Evolutionary conservation across 2,888 invertebrate genomes (phyloP).

Genomic region (Parnassius glacialis): DNA sequence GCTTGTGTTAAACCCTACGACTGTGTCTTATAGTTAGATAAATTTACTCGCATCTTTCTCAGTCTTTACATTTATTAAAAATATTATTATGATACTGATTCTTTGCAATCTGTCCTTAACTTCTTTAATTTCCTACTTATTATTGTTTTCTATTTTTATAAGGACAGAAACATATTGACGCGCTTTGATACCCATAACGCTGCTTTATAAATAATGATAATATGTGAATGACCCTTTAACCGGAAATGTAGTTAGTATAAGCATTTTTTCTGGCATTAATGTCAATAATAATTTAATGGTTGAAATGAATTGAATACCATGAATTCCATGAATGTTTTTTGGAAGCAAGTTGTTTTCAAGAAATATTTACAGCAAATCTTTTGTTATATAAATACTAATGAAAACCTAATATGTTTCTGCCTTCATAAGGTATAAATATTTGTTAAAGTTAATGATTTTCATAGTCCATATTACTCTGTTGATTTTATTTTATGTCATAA

Average conservation of each 20-base stretch:
- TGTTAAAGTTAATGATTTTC: constrained; percentile 21
- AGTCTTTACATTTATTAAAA: constrained; percentile 27
- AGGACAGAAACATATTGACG: constrained; percentile 10
- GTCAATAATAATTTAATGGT: no score
- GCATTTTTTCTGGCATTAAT: no score
- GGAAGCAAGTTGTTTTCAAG: no score
- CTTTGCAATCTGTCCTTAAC: constrained; percentile 6
- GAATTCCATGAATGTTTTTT: no score
- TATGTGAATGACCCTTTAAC: no score
- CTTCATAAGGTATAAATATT: constrained; percentile 21
- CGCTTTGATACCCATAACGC: no score
- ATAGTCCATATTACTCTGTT: background rate
- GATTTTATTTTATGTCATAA: no score
- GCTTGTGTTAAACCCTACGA: constrained; percentile 28
- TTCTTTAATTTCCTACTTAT: constrained; percentile 16
- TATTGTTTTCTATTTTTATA: constrained; percentile 3
- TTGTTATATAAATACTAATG: no score
- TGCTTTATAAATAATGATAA: no score
- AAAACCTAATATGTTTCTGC: constrained; percentile 9
- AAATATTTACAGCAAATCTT: no score
- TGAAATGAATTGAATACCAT: no score
- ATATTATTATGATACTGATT: constrained; percentile 20
- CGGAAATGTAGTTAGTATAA: no score
- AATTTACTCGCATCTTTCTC: constrained; percentile 32
- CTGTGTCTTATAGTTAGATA: constrained; percentile 24